These are phyloP conservation scores for Conus ventricosus DNA, from an alignment of 1,140 invertebrate species.

Conservation along the genomic window DNA sequence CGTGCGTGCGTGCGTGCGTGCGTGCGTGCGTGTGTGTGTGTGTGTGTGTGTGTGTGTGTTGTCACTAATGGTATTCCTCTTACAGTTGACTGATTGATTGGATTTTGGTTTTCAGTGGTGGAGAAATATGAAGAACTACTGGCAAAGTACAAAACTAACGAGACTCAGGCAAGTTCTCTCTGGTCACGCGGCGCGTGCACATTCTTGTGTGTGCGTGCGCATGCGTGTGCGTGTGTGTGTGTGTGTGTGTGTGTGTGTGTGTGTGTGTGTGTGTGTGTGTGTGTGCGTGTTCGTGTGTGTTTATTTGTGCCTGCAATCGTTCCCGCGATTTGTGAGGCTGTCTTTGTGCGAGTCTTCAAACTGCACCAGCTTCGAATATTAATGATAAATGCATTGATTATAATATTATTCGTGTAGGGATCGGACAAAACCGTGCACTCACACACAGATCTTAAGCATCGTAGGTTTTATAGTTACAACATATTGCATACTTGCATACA, in stretches of 20 bases:
- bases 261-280: background rate
- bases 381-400: no score
- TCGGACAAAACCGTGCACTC: no score
- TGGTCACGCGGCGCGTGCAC: background rate
- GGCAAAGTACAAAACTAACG: background rate
- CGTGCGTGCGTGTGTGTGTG: background rate
- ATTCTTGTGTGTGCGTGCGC: background rate
- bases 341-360: no score
- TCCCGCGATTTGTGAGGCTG: no score
- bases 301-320: background rate
- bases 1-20: background rate
- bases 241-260: conserved; percentile 1
- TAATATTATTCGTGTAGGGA: no score
- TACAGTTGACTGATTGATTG: no score
- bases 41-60: background rate
- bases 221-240: background rate
- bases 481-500: no score
- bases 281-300: background rate
- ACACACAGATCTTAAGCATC: no score
- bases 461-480: no score
- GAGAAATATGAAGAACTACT: conserved; percentile 7
- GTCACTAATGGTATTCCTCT: no score
- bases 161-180: background rate
- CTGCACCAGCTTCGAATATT: no score
- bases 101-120: background rate